A percentile compares a stretch with the other conserved stretches of the same genome.
phyloP scores from a whole-genome alignment of 2,888 invertebrate species.

The Agrochola litura region DNA sequence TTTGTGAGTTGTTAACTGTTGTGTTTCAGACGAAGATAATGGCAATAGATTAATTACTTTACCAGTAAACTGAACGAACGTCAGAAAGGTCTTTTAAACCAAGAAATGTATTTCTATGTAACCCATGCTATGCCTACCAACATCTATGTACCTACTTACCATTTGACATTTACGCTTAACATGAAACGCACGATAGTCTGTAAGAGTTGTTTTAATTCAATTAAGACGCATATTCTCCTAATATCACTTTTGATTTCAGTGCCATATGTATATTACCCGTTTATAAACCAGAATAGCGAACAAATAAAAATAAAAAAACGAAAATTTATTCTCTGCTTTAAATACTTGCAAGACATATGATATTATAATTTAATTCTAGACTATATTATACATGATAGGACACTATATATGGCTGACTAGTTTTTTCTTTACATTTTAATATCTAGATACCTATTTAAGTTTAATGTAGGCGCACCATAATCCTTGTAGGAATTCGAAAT shows the following conservation, averaged over 20 bases:
- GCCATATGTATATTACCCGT: slow-evolving; percentile 27
- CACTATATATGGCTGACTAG: slow-evolving; percentile 19
- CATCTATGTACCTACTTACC: background rate
- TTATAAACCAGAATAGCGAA: background rate
- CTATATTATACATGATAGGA: slow-evolving; percentile 32
- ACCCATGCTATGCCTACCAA: background rate
- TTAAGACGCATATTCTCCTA: slow-evolving; percentile 12
- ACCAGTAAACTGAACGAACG: background rate
- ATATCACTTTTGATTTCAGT: slow-evolving; percentile 15
- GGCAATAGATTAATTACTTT: slow-evolving; percentile 9
- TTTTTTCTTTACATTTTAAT: slow-evolving; percentile 24
- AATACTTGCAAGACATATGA: slow-evolving; percentile 35
- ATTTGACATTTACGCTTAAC: slow-evolving; percentile 46
- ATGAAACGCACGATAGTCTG: slow-evolving; percentile 5
- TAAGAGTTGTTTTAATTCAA: slow-evolving; percentile 45
- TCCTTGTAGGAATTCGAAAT: slow-evolving; percentile 22
- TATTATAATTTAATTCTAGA: slow-evolving; percentile 56
- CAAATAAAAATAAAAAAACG: slow-evolving; percentile 7
- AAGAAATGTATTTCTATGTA: slow-evolving; percentile 7
- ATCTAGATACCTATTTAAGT: background rate
- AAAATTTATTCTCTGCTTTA: slow-evolving; percentile 15
- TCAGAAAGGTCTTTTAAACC: background rate
- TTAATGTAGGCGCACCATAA: background rate
- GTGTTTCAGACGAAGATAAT: background rate
- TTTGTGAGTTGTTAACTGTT: background rate